Percentiles rank a stretch among this genome's conserved stretches.
Evolutionary conservation across 2,888 invertebrate genomes (phyloP).

Genomic region (Macaria liturata): DNA sequence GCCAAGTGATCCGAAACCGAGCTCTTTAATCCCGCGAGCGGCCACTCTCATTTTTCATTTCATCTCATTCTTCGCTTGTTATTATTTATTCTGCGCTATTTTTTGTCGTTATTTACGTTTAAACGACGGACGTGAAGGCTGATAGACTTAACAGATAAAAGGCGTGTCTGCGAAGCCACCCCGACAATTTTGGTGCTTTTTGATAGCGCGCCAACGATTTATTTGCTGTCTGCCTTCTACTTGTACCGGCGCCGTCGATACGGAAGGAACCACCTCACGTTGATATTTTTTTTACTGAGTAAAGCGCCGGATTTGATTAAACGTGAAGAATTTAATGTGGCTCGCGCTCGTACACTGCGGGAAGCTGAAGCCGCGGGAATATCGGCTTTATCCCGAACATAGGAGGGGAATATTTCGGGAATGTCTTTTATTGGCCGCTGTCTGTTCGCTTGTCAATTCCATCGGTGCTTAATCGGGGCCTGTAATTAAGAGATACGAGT

Average conservation of each 20-base stretch:
- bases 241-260: slow-evolving; percentile 57
- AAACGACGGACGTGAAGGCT: slow-evolving; percentile 56
- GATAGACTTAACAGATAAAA: slow-evolving; percentile 80
- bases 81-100: slow-evolving; percentile 58
- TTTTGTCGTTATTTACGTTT: slow-evolving; percentile 66
- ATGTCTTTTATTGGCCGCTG: slow-evolving; percentile 61
- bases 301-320: slow-evolving; percentile 69
- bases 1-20: slow-evolving; percentile 48
- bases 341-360: slow-evolving; percentile 46
- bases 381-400: slow-evolving; percentile 64
- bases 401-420: slow-evolving; percentile 60
- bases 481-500: slow-evolving; percentile 42
- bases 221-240: slow-evolving; percentile 66
- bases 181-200: slow-evolving; percentile 72
- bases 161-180: slow-evolving; percentile 70
- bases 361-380: slow-evolving; percentile 61
- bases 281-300: slow-evolving; percentile 61
- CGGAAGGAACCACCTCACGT: slow-evolving; percentile 66
- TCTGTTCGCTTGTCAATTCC: slow-evolving; percentile 58
- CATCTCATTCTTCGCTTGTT: slow-evolving; percentile 46
- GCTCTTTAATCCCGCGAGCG: slow-evolving; percentile 53
- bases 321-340: slow-evolving; percentile 75
- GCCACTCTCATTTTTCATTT: slow-evolving; percentile 39
- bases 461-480: slow-evolving; percentile 49
- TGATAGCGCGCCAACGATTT: slow-evolving; percentile 77